These are phyloP conservation scores for Lineus longissimus DNA, from an alignment of 1,140 invertebrate species.

Conservation along the genomic window DNA sequence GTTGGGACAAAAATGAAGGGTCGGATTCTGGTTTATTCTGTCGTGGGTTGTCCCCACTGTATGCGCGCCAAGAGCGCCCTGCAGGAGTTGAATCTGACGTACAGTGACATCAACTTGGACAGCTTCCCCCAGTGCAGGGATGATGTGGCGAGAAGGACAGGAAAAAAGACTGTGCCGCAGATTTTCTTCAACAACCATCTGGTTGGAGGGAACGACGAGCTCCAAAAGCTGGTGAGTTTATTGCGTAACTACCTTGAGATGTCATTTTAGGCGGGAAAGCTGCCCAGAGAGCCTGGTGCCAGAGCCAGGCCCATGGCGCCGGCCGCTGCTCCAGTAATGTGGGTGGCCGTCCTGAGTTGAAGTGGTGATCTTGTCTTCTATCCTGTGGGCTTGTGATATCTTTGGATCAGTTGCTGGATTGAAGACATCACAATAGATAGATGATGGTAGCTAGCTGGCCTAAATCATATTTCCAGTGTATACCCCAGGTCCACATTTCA, in stretches of 20 bases:
- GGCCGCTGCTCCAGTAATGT: too few species aligned
- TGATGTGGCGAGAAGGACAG: constrained; percentile 27
- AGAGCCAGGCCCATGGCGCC: too few species aligned
- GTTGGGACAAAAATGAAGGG: constrained; percentile 30
- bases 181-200: constrained; percentile 47
- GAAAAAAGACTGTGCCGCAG: constrained; percentile 44
- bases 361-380: too few species aligned
- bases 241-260: too few species aligned
- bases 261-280: neutral
- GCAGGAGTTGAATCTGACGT: constrained; percentile 35
- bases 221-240: constrained; percentile 36
- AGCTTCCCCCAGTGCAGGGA: constrained; percentile 35
- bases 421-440: too few species aligned
- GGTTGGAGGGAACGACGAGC: constrained; percentile 44
- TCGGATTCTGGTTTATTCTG: constrained; percentile 41
- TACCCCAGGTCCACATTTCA: too few species aligned
- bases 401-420: too few species aligned
- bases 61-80: constrained; percentile 43
- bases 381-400: too few species aligned
- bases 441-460: too few species aligned
- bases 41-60: constrained; percentile 48
- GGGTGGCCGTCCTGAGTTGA: too few species aligned
- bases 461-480: too few species aligned
- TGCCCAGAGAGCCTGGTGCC: too few species aligned
- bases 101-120: constrained; percentile 42